Percentiles rank a stretch among this genome's conserved stretches.
Conservation (phyloP, 2,888 invertebrate species). For the Ochropacha duplaris region DNA sequence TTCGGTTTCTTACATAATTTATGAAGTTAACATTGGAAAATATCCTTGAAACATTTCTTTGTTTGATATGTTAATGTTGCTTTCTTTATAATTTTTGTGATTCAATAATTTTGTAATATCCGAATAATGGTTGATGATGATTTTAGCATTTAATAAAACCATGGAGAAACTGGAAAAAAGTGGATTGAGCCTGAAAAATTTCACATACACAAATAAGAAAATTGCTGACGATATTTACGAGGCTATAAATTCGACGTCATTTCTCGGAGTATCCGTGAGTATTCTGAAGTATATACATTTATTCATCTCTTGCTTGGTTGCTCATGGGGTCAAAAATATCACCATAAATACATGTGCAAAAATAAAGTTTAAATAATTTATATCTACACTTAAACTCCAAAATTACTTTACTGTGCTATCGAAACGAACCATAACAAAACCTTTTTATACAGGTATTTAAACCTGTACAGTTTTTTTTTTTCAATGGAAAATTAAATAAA, state of each 20-base stretch:
- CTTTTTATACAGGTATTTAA: neutral
- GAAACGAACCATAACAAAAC: neutral
- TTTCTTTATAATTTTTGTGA: too few relatives aligned
- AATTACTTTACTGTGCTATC: neutral
- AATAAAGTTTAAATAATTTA: neutral
- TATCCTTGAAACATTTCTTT: too few relatives aligned
- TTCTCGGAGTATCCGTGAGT: slow-evolving; percentile 98
- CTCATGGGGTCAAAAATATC: too few relatives aligned
- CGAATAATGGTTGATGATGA: slow-evolving; percentile 5
- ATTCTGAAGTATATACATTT: slow-evolving; percentile 8
- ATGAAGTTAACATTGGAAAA: too few relatives aligned
- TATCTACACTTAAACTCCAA: neutral
- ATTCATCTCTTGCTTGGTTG: too few relatives aligned
- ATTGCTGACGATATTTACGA: slow-evolving; percentile 98
- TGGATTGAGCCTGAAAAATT: slow-evolving; percentile 94
- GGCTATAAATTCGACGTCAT: slow-evolving; percentile 99
- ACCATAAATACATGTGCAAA: neutral
- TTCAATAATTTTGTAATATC: neutral
- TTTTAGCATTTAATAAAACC: slow-evolving; percentile 96
- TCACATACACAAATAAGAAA: slow-evolving; percentile 97
- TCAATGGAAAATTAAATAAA: neutral
- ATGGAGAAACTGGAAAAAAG: slow-evolving; percentile 92
- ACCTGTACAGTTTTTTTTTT: neutral
- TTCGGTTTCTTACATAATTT: too few relatives aligned
- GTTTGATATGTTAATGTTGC: too few relatives aligned